Base-by-base conservation (phyloP, 2,888 invertebrate species). In the Ceratothoa steindachneri region DNA sequence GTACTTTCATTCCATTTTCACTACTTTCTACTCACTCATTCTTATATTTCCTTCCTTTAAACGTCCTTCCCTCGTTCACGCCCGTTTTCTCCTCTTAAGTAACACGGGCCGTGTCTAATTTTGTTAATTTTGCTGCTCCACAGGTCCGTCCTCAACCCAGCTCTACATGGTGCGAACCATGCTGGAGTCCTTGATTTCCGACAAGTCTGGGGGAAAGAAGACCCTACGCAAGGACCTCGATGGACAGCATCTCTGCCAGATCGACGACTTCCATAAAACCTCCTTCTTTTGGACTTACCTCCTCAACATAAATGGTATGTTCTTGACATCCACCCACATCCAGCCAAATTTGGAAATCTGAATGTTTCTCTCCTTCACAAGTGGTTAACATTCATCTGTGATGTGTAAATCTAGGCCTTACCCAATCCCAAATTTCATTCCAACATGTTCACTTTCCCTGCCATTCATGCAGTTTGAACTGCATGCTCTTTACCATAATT, bases 111-210 rank as follows among this genome's bases (percentile, higher is more conserved):
- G 41, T 15, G 7, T 41, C 41, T 41, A 41, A 41, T 41, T 41
- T 41, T 60, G 52, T 51, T 51, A 2, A n/a, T 68, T 4, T 2
- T 19, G 28, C 19, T 22, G n/a, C 41, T 52, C 69, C 72, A 0
- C 82, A 91, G 91, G 92, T 3, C 94, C 94, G 0, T 94, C 94
- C 0, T 93, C 94, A 0, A 95, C 94, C 0, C 93, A 98, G 86
- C 87, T 99, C 9, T 99, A 99, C 86, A 97, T 99, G 97, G 97
- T 98, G 2, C 89, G 99, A 5, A 99, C 99, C 0, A 99, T 99
- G 91, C 86, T 99, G 73, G 99, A 99, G 84, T 97, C 97, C 0
- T 86, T 99, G 71, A 94, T 98, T 79, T 95, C 97, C 0, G 99
- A 99, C 85, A 97, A 97, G 86, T 95, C 95, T 71, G 95, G 97